Base-by-base conservation (phyloP, 53 echinoderm and acorn worm genomes). In the Henricia sp. region DNA sequence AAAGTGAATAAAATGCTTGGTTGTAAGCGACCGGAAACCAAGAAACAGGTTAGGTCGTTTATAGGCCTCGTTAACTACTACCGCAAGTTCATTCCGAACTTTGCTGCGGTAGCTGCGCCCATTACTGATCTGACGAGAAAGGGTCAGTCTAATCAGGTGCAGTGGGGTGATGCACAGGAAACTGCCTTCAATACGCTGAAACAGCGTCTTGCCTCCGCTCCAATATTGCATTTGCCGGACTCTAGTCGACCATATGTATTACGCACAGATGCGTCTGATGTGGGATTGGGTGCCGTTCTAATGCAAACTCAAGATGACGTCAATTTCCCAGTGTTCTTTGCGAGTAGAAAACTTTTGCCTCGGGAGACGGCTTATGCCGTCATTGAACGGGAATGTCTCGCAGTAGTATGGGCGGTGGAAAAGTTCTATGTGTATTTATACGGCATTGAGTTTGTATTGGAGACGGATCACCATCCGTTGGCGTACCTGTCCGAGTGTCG, bases 301-400 rank as follows among this genome's bases (percentile, higher is more conserved):
- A 77, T 77, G 77, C 77, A 77, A 26, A 23, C 21, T 14, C 23
- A 24, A 5, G 82, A 58, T 12, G 65, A n/a, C n/a, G n/a, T n/a
- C n/a, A n/a, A n/a, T n/a, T n/a, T n/a, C n/a, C n/a, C n/a, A n/a
- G n/a, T n/a, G 59, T 65, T 26, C 40, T 83, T 71, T 63, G 88
- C 73, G 4, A 88, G 88, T 60, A 56, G 82, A 3, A 88, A 83
- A 46, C 43, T 88, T 28, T 40, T 80, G 33, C 72, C 83, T 1
- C 23, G 88, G 34, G 88, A 88, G 2, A n/a, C n/a, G n/a, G n/a
- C n/a, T n/a, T n/a, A n/a, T n/a, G n/a, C n/a, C n/a, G n/a, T n/a
- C n/a, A n/a, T n/a, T n/a, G n/a, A n/a, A n/a, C n/a, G n/a, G n/a
- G n/a, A n/a, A n/a, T n/a, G n/a, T n/a, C n/a, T n/a, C n/a, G n/a